A percentile compares a stretch with the other conserved stretches of the same genome.
Conservation (phyloP, 1,140 invertebrate genomes). For the Eumeta japonica region DNA sequence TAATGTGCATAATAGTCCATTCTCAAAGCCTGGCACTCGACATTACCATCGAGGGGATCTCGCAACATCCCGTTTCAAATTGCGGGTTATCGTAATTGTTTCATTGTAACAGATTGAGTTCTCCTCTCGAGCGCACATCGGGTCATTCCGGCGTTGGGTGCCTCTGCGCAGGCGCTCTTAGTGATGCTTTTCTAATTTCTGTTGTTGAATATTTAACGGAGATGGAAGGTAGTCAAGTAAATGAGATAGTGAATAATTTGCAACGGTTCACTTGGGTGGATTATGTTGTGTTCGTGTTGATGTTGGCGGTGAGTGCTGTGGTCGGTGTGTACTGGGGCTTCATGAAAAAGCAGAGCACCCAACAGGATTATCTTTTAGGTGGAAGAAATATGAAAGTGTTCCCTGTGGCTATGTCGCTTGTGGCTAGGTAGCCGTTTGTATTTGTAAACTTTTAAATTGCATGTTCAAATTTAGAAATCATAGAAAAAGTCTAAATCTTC, state of each 20-base stretch:
- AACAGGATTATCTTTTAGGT: slow-evolving; percentile 74
- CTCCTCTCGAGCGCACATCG: slow-evolving; percentile 21
- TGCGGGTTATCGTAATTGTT: slow-evolving; percentile 56
- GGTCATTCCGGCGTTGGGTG: slow-evolving; percentile 29
- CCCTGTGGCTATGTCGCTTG: slow-evolving; percentile 74
- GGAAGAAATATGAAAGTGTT: slow-evolving; percentile 76
- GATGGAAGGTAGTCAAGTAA: slow-evolving; percentile 11
- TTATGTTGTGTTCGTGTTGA: slow-evolving; percentile 69
- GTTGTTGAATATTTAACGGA: background rate
- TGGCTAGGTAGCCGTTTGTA: slow-evolving; percentile 64
- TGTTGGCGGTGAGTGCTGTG: slow-evolving; percentile 68
- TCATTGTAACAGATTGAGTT: slow-evolving; percentile 51
- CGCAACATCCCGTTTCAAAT: slow-evolving; percentile 56
- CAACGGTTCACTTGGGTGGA: slow-evolving; percentile 66
- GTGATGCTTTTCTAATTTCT: no score
- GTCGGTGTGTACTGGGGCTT: slow-evolving; percentile 73
- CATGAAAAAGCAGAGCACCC: slow-evolving; percentile 60
- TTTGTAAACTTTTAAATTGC: no score
- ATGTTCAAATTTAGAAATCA: no score
- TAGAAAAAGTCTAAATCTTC: no score
- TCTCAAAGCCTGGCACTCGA: no score
- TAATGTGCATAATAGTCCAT: no score
- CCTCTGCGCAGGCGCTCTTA: no score
- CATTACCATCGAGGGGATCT: slow-evolving; percentile 37
- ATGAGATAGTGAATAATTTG: slow-evolving; percentile 39